Percentiles rank a stretch among this genome's conserved stretches.
These are phyloP conservation scores for Epizoanthus scotinus DNA, from an alignment of 92 coral and sea anemone genomes.

Conservation along the genomic window DNA sequence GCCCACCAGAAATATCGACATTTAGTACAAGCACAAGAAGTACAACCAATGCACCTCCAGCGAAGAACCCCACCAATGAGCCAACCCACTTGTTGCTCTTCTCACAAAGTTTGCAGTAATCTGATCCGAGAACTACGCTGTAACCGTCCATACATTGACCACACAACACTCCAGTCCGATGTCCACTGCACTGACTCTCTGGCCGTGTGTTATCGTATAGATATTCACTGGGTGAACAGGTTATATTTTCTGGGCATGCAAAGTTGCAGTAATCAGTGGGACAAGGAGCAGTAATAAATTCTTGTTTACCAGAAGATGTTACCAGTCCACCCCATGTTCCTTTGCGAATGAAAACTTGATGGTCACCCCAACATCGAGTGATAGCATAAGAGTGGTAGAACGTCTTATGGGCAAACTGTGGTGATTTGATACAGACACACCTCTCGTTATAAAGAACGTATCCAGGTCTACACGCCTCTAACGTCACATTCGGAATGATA, in stretches of 20 bases:
- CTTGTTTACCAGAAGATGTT: background rate
- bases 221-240: slow-evolving; percentile 68
- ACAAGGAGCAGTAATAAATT: slow-evolving; percentile 64
- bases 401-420: slow-evolving; percentile 19
- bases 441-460: slow-evolving; percentile 34
- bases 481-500: slow-evolving; percentile 43
- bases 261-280: slow-evolving; percentile 62
- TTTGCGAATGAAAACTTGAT: slow-evolving; percentile 56
- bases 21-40: slow-evolving; percentile 48
- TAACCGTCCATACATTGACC: slow-evolving; percentile 61
- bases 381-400: slow-evolving; percentile 36
- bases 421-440: slow-evolving; percentile 63
- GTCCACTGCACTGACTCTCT: slow-evolving; percentile 53
- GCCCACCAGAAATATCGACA: slow-evolving; percentile 66
- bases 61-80: slow-evolving; percentile 34
- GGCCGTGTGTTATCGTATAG: slow-evolving; percentile 44
- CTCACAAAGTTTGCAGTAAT: slow-evolving; percentile 47
- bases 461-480: slow-evolving; percentile 66
- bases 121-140: slow-evolving; percentile 64
- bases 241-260: slow-evolving; percentile 23
- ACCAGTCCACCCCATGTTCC: slow-evolving; percentile 77
- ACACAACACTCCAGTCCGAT: slow-evolving; percentile 70
- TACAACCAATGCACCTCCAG: slow-evolving; percentile 52
- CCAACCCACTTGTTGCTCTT: slow-evolving; percentile 57
- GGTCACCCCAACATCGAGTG: slow-evolving; percentile 69